These are phyloP conservation scores for Eristalis pertinax DNA, from an alignment of 2,888 invertebrate species.

Conservation along the genomic window DNA sequence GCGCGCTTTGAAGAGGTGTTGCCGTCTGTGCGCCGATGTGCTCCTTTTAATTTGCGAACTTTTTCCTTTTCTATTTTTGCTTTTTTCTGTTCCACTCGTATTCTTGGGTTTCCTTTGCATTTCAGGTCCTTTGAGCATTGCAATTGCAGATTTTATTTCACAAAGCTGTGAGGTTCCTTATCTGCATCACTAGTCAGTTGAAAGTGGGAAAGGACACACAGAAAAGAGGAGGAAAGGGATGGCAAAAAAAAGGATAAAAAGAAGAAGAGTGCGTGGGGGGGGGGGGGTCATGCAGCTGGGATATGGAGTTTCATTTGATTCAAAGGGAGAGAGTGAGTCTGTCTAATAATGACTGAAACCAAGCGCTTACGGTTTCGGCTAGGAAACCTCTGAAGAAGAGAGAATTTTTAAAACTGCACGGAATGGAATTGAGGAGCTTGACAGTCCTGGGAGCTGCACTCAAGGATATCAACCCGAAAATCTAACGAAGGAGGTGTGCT, in stretches of 20 bases:
- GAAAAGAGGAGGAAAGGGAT: neutral
- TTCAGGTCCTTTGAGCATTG: slow-evolving; percentile 56
- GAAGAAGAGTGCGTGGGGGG: slow-evolving; percentile 6
- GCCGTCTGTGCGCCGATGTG: neutral
- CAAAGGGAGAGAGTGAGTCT: slow-evolving; percentile 39
- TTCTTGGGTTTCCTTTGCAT: slow-evolving; percentile 48
- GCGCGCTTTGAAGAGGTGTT: neutral
- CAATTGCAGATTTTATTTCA: slow-evolving; percentile 67
- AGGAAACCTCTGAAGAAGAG: neutral
- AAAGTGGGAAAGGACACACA: slow-evolving; percentile 31
- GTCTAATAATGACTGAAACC: slow-evolving; percentile 52
- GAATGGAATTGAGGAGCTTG: neutral
- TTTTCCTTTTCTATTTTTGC: too few species aligned
- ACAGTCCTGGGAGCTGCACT: neutral
- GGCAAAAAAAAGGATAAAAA: neutral
- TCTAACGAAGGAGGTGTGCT: neutral
- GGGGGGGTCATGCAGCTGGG: slow-evolving; percentile 6
- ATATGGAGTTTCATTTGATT: slow-evolving; percentile 65
- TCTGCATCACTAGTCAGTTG: slow-evolving; percentile 47
- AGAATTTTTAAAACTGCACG: slow-evolving; percentile 18
- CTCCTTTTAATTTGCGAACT: slow-evolving; percentile 63
- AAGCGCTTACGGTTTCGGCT: slow-evolving; percentile 5
- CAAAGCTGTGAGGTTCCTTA: slow-evolving; percentile 64
- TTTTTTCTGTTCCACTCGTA: slow-evolving; percentile 19
- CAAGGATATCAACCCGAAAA: neutral